Evolutionary conservation across 2,888 invertebrate species (phyloP).

Genomic region (Didymodactylos carnosus): DNA sequence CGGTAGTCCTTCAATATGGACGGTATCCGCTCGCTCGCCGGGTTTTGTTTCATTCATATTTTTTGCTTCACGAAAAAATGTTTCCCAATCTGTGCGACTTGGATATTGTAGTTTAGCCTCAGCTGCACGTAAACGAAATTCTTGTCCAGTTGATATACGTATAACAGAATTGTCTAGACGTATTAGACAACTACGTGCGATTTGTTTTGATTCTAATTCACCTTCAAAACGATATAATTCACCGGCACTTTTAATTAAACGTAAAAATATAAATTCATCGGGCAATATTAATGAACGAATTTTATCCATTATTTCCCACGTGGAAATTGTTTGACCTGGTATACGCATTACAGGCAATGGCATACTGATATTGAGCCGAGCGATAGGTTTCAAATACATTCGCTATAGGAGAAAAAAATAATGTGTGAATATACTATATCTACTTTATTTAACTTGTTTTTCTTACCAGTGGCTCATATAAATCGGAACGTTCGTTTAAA

Average conservation of each 20-base stretch:
- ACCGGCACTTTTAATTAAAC: slow-evolving; percentile 41
- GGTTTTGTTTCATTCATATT: slow-evolving; percentile 92
- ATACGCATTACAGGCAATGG: slow-evolving; percentile 55
- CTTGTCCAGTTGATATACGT: slow-evolving; percentile 65
- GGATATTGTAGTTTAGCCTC: slow-evolving; percentile 69
- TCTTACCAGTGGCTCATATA: slow-evolving; percentile 3
- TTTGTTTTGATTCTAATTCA: slow-evolving; percentile 33
- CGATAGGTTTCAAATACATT: slow-evolving; percentile 72
- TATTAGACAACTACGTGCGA: slow-evolving; percentile 38
- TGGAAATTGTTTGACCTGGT: slow-evolving; percentile 63
- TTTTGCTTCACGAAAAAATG: slow-evolving; percentile 71
- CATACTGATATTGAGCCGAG: slow-evolving; percentile 67
- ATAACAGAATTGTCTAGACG: slow-evolving; percentile 50
- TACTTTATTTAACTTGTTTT: not conserved
- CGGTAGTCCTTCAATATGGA: slow-evolving; percentile 62
- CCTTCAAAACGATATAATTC: slow-evolving; percentile 78
- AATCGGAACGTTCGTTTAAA: slow-evolving; percentile 4
- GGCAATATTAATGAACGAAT: slow-evolving; percentile 63
- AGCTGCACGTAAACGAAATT: slow-evolving; percentile 57
- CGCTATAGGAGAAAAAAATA: slow-evolving; percentile 36
- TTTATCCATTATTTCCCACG: slow-evolving; percentile 90
- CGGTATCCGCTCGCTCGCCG: slow-evolving; percentile 81
- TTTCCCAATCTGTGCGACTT: slow-evolving; percentile 74
- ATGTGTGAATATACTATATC: not conserved
- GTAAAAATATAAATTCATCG: slow-evolving; percentile 61